Conservation (phyloP, 2,113 vertebrate genomes). For the Ophthalmotilapia sp. region DNA sequence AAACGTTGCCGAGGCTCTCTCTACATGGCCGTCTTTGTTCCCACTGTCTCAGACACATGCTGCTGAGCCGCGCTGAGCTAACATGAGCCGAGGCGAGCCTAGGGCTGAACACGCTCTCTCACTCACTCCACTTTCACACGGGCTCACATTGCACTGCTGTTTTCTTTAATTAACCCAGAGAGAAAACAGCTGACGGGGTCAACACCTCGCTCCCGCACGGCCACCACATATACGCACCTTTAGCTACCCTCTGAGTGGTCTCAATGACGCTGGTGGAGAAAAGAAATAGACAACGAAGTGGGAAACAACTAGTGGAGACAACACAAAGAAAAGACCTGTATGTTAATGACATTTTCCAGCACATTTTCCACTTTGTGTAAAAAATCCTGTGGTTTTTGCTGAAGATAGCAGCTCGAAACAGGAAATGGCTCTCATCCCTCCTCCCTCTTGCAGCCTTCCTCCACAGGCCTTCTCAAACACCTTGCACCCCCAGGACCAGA, state of each 20-base stretch:
- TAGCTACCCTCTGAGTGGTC: conserved; percentile 49
- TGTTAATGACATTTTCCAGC: conserved; percentile 45
- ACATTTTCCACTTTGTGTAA: conserved; percentile 30
- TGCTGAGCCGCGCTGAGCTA: conserved; percentile 61
- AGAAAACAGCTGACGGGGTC: conserved; percentile 74
- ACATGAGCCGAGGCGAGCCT: conserved; percentile 61
- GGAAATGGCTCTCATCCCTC: conserved; percentile 39
- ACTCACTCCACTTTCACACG: conserved; percentile 67
- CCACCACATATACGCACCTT: conserved; percentile 61
- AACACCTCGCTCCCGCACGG: conserved; percentile 61
- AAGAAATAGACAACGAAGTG: conserved; percentile 1
- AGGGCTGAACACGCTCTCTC: conserved; percentile 45
- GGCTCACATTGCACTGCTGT: conserved; percentile 69
- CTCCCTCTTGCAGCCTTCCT: neutral
- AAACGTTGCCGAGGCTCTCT: conserved; percentile 16
- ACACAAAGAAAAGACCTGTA: conserved; percentile 5
- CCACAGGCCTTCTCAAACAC: conserved; percentile 59
- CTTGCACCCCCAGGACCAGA: conserved; percentile 57
- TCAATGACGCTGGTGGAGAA: neutral
- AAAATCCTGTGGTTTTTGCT: conserved; percentile 43
- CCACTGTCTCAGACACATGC: conserved; percentile 60
- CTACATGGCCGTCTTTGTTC: conserved; percentile 54
- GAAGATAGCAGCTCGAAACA: conserved; percentile 47
- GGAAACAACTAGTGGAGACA: neutral
- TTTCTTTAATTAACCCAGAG: conserved; percentile 80